Conservation (phyloP, 2,888 invertebrate species). For the Caenorhabditis drosophilae region DNA sequence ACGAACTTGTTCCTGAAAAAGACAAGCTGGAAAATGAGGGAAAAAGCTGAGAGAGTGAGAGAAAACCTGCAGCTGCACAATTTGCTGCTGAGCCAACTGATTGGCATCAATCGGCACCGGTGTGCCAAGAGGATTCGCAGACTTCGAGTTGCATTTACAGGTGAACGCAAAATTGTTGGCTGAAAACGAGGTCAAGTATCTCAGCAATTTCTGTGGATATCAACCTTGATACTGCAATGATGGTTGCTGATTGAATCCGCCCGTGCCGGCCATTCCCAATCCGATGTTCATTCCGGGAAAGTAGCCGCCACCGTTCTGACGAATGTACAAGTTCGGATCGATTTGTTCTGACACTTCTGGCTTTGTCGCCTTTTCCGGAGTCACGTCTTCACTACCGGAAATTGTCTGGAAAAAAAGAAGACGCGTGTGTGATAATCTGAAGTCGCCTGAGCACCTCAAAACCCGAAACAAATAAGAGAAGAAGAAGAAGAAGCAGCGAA, state of each 20-base stretch:
- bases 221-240: too few relatives aligned
- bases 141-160: constrained; percentile 49
- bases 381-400: neutral
- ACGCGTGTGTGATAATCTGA: neutral
- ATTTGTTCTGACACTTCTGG: constrained; percentile 32
- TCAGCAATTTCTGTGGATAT: too few relatives aligned
- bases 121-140: constrained; percentile 35
- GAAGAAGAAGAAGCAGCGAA: too few relatives aligned
- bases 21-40: too few relatives aligned
- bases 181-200: too few relatives aligned
- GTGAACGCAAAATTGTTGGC: constrained; percentile 46
- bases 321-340: constrained; percentile 30
- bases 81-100: constrained; percentile 64
- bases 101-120: constrained; percentile 58
- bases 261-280: too few relatives aligned
- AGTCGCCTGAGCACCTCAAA: too few relatives aligned
- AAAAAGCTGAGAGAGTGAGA: too few relatives aligned
- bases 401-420: neutral
- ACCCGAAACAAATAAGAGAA: too few relatives aligned
- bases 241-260: neutral
- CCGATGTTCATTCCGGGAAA: neutral
- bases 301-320: constrained; percentile 10
- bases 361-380: constrained; percentile 9
- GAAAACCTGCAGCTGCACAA: constrained; percentile 60
- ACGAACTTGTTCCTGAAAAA: constrained; percentile 60